Evolutionary conservation across 2,113 vertebrate species (phyloP).

Genomic region (Prochilodus magdalenae): DNA sequence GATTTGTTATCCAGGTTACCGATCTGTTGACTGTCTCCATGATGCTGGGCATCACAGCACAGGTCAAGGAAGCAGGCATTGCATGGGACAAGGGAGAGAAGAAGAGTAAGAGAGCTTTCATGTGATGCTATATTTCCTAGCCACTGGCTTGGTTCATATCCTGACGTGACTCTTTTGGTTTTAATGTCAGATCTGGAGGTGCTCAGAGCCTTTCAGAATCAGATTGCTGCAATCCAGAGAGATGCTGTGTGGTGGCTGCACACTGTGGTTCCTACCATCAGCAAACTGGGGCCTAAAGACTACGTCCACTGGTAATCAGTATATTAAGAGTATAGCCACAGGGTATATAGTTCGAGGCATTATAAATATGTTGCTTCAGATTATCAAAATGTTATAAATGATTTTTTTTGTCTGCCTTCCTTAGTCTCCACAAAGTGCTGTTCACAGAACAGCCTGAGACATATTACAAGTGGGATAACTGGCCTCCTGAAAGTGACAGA

Average conservation of each 20-base stretch:
- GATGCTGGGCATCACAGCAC: constrained; percentile 98
- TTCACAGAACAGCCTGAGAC: constrained; percentile 99
- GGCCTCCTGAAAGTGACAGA: constrained; percentile 97
- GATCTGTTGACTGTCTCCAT: constrained; percentile 96
- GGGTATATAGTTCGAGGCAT: not conserved
- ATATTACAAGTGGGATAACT: constrained; percentile 99
- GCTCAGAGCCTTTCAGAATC: constrained; percentile 94
- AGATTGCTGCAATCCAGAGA: constrained; percentile 94
- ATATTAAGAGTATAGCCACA: not conserved
- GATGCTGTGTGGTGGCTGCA: constrained; percentile 99
- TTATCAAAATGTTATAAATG: not conserved
- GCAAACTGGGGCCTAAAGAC: constrained; percentile 93
- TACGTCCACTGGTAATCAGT: constrained; percentile 91
- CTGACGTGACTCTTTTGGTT: not conserved
- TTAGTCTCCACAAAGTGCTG: constrained; percentile 96
- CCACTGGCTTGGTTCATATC: not conserved
- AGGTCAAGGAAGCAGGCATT: constrained; percentile 96
- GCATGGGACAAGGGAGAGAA: constrained; percentile 99
- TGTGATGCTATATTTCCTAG: not conserved
- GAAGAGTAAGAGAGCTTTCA: constrained; percentile 81
- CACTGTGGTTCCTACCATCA: constrained; percentile 93
- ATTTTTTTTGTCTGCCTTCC: not conserved
- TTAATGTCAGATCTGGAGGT: constrained; percentile 86
- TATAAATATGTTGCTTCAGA: too few species aligned
- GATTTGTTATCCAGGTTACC: constrained; percentile 95